Percentiles rank a stretch among this genome's conserved stretches.
These are phyloP conservation scores for Mastomys coucha DNA, from an alignment of 2,113 vertebrate genomes.

Conservation along the genomic window DNA sequence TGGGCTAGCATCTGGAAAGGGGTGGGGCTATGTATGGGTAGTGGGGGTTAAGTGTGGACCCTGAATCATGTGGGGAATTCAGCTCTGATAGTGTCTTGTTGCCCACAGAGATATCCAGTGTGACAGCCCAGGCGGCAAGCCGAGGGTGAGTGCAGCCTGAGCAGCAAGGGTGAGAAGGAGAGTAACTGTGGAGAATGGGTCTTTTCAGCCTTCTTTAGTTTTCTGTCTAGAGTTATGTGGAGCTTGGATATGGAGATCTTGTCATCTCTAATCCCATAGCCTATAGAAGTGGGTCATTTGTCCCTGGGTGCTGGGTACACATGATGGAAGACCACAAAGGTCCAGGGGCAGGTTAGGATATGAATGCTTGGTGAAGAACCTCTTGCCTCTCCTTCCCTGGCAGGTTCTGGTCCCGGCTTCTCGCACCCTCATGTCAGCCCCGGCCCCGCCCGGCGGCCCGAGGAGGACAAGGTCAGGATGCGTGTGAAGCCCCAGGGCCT, in stretches of 20 bases:
- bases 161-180: neutral
- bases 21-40: neutral
- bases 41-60: neutral
- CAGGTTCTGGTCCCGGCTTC: conserved; percentile 87
- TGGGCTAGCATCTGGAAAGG: neutral
- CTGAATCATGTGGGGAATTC: neutral
- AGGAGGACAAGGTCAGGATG: conserved; percentile 90
- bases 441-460: conserved; percentile 88
- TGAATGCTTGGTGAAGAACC: neutral
- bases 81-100: conserved; percentile 53
- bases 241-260: neutral
- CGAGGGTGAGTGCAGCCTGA: conserved; percentile 85
- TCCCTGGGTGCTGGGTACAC: neutral
- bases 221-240: neutral
- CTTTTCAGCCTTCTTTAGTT: neutral
- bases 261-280: neutral
- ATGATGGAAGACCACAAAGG: too few species aligned
- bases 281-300: conserved; percentile 2
- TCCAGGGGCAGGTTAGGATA: accelerated
- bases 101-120: conserved; percentile 87
- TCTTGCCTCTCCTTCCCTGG: conserved; percentile 42
- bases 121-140: conserved; percentile 88
- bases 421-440: conserved; percentile 89
- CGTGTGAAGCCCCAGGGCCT: conserved; percentile 91
- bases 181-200: neutral